phyloP scores from a whole-genome alignment of 2,888 invertebrate genomes.

The Drosophila barbarae region DNA sequence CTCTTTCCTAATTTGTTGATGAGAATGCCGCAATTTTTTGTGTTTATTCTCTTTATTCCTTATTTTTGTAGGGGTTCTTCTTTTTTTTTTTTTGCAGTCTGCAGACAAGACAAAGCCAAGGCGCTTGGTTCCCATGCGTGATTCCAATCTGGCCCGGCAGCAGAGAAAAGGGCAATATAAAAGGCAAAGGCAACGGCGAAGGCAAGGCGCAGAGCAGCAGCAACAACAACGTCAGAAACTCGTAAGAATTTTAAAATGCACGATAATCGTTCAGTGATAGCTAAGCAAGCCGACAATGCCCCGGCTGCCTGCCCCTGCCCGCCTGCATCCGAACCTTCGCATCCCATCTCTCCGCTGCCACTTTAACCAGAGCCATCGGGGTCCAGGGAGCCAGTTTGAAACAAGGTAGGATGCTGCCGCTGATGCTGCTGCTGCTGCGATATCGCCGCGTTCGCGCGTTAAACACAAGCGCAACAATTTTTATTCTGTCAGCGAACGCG shows the following conservation, averaged over 20 bases:
- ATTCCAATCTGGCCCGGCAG: conserved; percentile 65
- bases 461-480: conserved; percentile 80
- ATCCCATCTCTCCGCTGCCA: conserved; percentile 48
- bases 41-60: conserved; percentile 19
- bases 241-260: conserved; percentile 79
- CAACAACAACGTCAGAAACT: conserved; percentile 66
- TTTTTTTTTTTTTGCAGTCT: conserved; percentile 36
- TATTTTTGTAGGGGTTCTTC: conserved; percentile 4
- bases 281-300: conserved; percentile 72
- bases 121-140: conserved; percentile 76
- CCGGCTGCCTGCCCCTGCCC: conserved; percentile 20
- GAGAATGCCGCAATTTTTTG: conserved; percentile 43
- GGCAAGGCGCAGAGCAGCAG: conserved; percentile 23
- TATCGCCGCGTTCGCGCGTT: conserved; percentile 79
- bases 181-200: conserved; percentile 53
- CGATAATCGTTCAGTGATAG: conserved; percentile 79
- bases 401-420: conserved; percentile 60
- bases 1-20: conserved; percentile 28
- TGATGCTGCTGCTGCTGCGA: conserved; percentile 54
- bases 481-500: conserved; percentile 80
- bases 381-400: conserved; percentile 69
- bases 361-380: conserved; percentile 58
- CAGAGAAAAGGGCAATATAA: conserved; percentile 72
- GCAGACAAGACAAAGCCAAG: conserved; percentile 59
- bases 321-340: conserved; percentile 6